Percentiles rank a stretch among this genome's conserved stretches.
Conservation (phyloP, 37 sponge, comb jelly and placozoan genomes). For the Tethya wilhelma region DNA sequence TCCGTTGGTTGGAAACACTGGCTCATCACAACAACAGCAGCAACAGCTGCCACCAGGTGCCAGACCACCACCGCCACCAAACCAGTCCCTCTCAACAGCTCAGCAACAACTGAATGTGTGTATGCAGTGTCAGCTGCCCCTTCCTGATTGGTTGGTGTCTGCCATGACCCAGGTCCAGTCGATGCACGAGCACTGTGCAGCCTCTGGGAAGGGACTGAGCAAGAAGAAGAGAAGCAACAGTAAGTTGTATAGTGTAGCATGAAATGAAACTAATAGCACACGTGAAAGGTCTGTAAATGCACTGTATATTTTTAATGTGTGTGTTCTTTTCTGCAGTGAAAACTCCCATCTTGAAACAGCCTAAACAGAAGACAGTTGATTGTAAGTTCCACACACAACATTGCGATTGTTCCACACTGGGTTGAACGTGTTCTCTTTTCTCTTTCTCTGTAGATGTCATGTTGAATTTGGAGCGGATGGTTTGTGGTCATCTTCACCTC, state of each 20-base stretch:
- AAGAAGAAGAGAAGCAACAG: constrained; percentile 41
- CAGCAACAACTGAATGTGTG: constrained; percentile 30
- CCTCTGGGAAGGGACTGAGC: not conserved
- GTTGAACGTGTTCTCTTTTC: not conserved
- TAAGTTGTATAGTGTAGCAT: not conserved
- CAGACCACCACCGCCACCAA: no score
- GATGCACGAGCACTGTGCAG: not conserved
- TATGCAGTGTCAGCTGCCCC: constrained; percentile 45
- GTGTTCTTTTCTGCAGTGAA: not conserved
- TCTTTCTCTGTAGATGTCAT: constrained; percentile 7
- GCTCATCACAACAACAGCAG: no score
- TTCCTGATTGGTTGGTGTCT: constrained; percentile 54
- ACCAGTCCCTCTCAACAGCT: not conserved
- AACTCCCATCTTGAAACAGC: constrained; percentile 13
- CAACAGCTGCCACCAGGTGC: no score
- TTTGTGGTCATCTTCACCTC: constrained; percentile 44
- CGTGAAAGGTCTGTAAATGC: no score
- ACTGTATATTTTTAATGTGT: no score
- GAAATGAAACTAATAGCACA: no score
- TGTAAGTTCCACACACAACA: constrained; percentile 11
- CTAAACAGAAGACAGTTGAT: not conserved
- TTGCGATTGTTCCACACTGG: not conserved
- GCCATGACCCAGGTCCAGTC: constrained; percentile 39
- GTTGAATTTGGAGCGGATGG: constrained; percentile 44
- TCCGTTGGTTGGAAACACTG: no score